Percentiles rank a stretch among this genome's conserved stretches.
phyloP scores from a whole-genome alignment of 1,140 invertebrate genomes.

The Nephila pilipes region DNA sequence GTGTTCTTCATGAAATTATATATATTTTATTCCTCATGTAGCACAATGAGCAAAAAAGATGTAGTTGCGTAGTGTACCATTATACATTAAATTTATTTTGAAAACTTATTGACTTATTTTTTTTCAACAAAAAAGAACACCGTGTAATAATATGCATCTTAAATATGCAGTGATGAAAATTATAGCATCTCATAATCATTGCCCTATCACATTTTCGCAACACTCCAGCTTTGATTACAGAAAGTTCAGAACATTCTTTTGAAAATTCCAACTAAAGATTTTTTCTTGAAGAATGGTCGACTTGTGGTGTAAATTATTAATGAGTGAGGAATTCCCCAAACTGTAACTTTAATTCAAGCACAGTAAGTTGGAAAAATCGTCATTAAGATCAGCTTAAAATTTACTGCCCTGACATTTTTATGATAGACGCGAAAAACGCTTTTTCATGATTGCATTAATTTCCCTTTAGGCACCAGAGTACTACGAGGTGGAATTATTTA shows the following conservation, averaged over 20 bases:
- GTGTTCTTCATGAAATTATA: no score
- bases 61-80: no score
- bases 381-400: constrained; percentile 69
- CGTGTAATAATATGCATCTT: background rate
- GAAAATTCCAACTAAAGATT: background rate
- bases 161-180: constrained; percentile 1
- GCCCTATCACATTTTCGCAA: background rate
- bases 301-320: constrained; percentile 54
- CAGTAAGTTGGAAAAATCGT: constrained; percentile 39
- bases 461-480: constrained; percentile 43
- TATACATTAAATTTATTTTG: no score
- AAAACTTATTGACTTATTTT: no score
- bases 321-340: constrained; percentile 53
- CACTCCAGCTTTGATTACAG: background rate
- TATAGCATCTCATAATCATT: background rate
- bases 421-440: constrained; percentile 29
- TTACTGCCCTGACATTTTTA: constrained; percentile 51
- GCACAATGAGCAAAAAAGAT: no score
- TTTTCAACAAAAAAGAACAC: background rate
- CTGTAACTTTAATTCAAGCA: constrained; percentile 62
- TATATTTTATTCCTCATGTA: no score
- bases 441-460: constrained; percentile 70
- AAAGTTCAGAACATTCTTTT: background rate
- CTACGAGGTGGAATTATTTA: constrained; percentile 41
- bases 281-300: constrained; percentile 9